These are phyloP conservation scores for Melinaea menophilus DNA, from an alignment of 2,888 invertebrate species.

Conservation along the genomic window DNA sequence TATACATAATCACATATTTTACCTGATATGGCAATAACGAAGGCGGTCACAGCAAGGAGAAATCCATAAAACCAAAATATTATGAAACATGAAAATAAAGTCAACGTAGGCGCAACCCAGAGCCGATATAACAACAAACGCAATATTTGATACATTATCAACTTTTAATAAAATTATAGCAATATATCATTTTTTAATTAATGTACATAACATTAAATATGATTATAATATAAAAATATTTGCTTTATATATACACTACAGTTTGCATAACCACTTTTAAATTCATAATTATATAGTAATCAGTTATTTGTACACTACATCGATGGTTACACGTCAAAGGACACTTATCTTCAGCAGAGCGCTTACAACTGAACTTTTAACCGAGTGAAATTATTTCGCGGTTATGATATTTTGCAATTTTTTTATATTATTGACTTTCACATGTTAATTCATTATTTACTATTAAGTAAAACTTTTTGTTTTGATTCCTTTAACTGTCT, in stretches of 20 bases:
- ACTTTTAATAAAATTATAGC: constrained; percentile 10
- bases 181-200: constrained; percentile 18
- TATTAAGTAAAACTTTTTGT: too few species aligned
- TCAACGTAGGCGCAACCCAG: constrained; percentile 87
- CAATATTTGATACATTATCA: constrained; percentile 63
- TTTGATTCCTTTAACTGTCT: too few species aligned
- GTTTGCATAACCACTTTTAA: too few species aligned
- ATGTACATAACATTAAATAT: background rate
- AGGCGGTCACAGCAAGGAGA: constrained; percentile 82
- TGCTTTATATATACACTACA: background rate
- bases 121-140: constrained; percentile 81
- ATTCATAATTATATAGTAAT: too few species aligned
- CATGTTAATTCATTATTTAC: too few species aligned
- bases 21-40: constrained; percentile 85
- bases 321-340: too few species aligned
- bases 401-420: too few species aligned
- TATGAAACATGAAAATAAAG: constrained; percentile 84
- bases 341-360: too few species aligned
- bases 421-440: too few species aligned
- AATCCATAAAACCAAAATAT: constrained; percentile 92
- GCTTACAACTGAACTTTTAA: too few species aligned
- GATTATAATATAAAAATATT: background rate
- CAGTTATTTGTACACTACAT: too few species aligned
- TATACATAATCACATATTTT: constrained; percentile 37
- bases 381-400: too few species aligned